Evolutionary conservation across 2,888 invertebrate genomes (phyloP), one percentile per base, ranked within the genome.

Genomic region (Phrixothrix hirtus): DNA sequence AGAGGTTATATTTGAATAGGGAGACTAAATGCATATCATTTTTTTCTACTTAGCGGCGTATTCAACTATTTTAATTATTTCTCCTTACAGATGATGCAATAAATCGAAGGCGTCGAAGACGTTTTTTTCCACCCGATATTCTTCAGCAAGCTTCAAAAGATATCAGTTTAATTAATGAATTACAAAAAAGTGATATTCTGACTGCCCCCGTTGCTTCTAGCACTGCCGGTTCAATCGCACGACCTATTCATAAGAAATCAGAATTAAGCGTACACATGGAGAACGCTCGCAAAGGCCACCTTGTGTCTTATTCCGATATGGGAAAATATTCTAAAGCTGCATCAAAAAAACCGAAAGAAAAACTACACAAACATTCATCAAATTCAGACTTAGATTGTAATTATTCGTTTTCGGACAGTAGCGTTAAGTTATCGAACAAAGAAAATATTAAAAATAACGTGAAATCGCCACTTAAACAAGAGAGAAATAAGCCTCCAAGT

Each of bases 211-310:
- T 45, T 37, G 43, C 49, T 48, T 58, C 62, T 52, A 64, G 58
- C 67, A 69, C 67, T 68, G 66, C 67, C 66, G 59, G 65, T 21
- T 31, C 59, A 25, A 44, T 38, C 36, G 31, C 58, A 42, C 52
- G 54, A 51, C 42, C 58, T 31, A 44, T 60, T 46, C 57, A 65
- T 30, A 65, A 61, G 49, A 68, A 67, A 58, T 72, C 74, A 13
- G 73, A 74, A 54, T 61, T 75, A 36, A 72, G 75, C 39, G 59
- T 74, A 36, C 75, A 76, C 54, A 76, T 75, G 76, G 75, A 75
- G 57, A 75, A 76, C 47, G 75, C 75, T n/a, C 65, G 75, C 5
- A 67, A 66, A 44, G 69, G 72, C 15, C 65, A 71, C 11, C 59
- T 66, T 11, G 59, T 68, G n/a, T 53, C 66, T 9, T 62, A 59